A percentile compares a stretch with the other conserved stretches of the same genome.
These are phyloP conservation scores for Zelleria hepariella DNA, from an alignment of 2,888 invertebrate species.

Conservation along the genomic window DNA sequence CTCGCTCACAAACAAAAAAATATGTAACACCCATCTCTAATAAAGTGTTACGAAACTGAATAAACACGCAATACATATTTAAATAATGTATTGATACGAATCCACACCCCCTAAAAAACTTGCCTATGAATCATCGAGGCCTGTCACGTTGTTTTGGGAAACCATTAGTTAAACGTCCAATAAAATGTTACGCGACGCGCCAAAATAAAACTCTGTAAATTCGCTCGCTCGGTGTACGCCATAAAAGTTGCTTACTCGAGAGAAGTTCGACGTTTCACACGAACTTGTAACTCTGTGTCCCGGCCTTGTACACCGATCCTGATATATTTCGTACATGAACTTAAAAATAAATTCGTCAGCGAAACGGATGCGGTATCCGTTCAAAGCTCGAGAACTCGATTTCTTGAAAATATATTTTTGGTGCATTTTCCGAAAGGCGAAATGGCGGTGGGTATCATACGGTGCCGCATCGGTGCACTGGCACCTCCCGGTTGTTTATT, in stretches of 20 bases:
- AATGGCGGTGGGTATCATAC: not conserved
- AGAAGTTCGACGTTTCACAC: constrained; percentile 31
- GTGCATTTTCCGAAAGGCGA: not conserved
- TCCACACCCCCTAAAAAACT: constrained; percentile 22
- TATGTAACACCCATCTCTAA: not conserved
- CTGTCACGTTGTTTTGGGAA: constrained; percentile 45
- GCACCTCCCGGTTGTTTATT: not conserved
- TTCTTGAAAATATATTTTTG: not conserved
- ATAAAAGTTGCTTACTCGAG: constrained; percentile 34
- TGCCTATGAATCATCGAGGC: constrained; percentile 40
- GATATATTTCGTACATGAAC: constrained; percentile 22
- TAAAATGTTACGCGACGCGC: constrained; percentile 35
- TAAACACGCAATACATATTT: constrained; percentile 32
- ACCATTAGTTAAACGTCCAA: constrained; percentile 51
- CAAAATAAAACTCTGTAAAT: constrained; percentile 38
- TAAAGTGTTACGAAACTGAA: not conserved
- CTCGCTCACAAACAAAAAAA: not conserved
- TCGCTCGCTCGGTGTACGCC: constrained; percentile 29
- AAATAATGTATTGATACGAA: constrained; percentile 16
- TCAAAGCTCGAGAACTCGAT: not conserved
- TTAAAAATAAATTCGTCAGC: constrained; percentile 26
- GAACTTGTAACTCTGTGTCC: constrained; percentile 31
- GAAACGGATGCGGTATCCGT: constrained; percentile 11
- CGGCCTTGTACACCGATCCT: constrained; percentile 17
- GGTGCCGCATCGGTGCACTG: not conserved